Evolutionary conservation across 2,888 invertebrate genomes (phyloP).

Genomic region (Rutpela maculata): DNA sequence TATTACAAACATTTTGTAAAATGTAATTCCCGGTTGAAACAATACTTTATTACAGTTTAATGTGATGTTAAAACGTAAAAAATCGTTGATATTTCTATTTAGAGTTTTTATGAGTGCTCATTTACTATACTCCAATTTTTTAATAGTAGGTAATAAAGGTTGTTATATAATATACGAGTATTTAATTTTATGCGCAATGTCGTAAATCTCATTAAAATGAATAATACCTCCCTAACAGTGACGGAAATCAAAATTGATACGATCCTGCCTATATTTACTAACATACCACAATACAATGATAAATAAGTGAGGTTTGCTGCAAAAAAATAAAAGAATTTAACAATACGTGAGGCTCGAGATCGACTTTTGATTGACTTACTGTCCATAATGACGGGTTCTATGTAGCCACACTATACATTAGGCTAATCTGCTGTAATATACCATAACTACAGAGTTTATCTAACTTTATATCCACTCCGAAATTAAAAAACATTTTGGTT

Average conservation of each 20-base stretch:
- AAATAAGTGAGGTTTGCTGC: slow-evolving; percentile 43
- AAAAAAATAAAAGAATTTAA: slow-evolving; percentile 51
- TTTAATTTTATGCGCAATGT: not conserved
- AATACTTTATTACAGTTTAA: too few species aligned
- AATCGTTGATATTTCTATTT: too few species aligned
- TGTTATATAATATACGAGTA: too few species aligned
- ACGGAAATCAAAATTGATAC: not conserved
- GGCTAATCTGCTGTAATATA: slow-evolving; percentile 63
- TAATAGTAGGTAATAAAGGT: too few species aligned
- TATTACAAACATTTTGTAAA: too few species aligned
- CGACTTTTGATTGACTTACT: slow-evolving; percentile 65
- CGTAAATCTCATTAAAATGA: not conserved
- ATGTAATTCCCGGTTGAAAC: too few species aligned
- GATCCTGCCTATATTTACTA: slow-evolving; percentile 43
- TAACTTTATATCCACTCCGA: slow-evolving; percentile 59
- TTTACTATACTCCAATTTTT: too few species aligned
- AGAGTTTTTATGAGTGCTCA: too few species aligned
- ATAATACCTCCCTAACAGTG: not conserved
- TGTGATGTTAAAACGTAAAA: too few species aligned
- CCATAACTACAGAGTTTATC: slow-evolving; percentile 64
- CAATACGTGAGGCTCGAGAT: slow-evolving; percentile 65
- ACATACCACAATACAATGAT: slow-evolving; percentile 48
- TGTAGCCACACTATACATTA: slow-evolving; percentile 68
- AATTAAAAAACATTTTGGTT: slow-evolving; percentile 66
- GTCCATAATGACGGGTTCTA: slow-evolving; percentile 64